These are phyloP conservation scores for Sminthurinus aureus DNA, from an alignment of 2,888 invertebrate species.

Conservation along the genomic window DNA sequence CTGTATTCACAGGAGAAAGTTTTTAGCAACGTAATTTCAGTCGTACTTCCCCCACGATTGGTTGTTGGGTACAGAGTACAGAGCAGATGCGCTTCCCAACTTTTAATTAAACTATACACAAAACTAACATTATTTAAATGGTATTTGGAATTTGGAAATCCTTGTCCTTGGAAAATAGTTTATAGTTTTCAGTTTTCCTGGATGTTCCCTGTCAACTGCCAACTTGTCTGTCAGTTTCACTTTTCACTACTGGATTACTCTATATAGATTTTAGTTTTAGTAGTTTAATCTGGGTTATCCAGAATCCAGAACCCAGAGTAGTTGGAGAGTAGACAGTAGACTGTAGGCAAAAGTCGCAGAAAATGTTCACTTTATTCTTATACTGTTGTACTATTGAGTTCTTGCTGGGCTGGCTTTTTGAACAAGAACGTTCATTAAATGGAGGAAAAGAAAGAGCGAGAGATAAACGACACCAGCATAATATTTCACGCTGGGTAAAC, in stretches of 20 bases:
- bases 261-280: too few species aligned
- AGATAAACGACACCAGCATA: not conserved
- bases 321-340: too few species aligned
- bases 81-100: constrained; percentile 21
- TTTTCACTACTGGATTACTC: not conserved
- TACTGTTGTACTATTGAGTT: too few species aligned
- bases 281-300: too few species aligned
- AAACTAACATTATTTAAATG: not conserved
- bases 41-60: not conserved
- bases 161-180: not conserved
- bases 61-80: not conserved
- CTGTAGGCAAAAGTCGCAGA: not conserved
- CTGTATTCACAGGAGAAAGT: not conserved
- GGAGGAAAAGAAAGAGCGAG: not conserved
- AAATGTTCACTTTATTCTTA: not conserved
- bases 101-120: constrained; percentile 22
- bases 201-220: too few species aligned
- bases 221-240: too few species aligned
- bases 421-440: too few species aligned
- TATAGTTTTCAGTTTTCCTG: not conserved
- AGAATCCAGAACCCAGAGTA: too few species aligned
- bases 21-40: not conserved
- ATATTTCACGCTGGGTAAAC: constrained; percentile 29
- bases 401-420: too few species aligned
- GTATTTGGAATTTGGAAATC: not conserved